Conservation (phyloP, 1,140 invertebrate species). For the Drosophila murphyi region DNA sequence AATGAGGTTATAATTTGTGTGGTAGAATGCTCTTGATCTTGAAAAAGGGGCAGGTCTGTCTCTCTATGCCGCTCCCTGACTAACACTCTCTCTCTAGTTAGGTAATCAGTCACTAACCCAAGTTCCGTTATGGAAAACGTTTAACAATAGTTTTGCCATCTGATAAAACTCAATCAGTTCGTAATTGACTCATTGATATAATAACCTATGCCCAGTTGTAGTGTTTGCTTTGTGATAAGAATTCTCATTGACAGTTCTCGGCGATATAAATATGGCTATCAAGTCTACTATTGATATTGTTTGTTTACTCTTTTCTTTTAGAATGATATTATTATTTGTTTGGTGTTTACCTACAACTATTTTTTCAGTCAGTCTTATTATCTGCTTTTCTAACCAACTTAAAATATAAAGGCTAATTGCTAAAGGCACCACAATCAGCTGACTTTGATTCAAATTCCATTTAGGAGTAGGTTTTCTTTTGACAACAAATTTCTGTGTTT, state of each 20-base stretch:
- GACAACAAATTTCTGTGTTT: slow-evolving; percentile 1
- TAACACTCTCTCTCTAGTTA: not conserved
- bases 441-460: not conserved
- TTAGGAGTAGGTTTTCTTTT: not conserved
- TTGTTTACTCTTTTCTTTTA: not conserved
- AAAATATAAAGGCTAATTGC: not conserved
- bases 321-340: not conserved
- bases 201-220: not conserved
- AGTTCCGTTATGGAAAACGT: slow-evolving; percentile 6
- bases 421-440: not conserved
- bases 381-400: slow-evolving; percentile 5
- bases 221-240: slow-evolving; percentile 24
- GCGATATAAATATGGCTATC: slow-evolving; percentile 7
- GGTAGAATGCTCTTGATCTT: not conserved
- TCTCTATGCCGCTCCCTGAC: not conserved
- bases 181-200: slow-evolving; percentile 26
- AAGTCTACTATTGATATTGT: not conserved
- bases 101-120: slow-evolving; percentile 17
- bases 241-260: slow-evolving; percentile 9
- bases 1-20: not conserved
- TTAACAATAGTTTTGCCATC: slow-evolving; percentile 15
- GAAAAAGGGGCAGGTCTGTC: not conserved
- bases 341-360: slow-evolving; percentile 27
- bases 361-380: slow-evolving; percentile 12
- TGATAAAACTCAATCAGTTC: slow-evolving; percentile 27